Conservation (phyloP, 2,888 invertebrate species). For the Cerastis leucographa region DNA sequence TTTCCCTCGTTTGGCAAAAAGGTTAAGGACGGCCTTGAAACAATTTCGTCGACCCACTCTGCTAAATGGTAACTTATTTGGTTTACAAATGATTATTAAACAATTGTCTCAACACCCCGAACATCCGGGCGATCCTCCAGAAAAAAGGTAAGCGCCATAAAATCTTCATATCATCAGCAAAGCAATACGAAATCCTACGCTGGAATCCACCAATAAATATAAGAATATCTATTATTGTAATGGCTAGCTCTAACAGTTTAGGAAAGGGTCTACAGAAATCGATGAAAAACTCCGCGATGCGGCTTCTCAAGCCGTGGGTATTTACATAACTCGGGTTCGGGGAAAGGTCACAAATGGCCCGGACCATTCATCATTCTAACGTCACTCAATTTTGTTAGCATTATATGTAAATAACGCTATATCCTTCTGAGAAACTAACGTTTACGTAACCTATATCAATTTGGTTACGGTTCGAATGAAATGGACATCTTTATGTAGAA, state of each 20-base stretch:
- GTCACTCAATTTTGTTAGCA: slow-evolving; percentile 76
- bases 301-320: slow-evolving; percentile 62
- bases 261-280: slow-evolving; percentile 65
- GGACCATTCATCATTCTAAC: slow-evolving; percentile 75
- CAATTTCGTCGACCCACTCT: slow-evolving; percentile 37
- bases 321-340: slow-evolving; percentile 74
- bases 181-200: slow-evolving; percentile 37
- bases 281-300: slow-evolving; percentile 68
- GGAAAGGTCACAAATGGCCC: slow-evolving; percentile 73
- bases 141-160: slow-evolving; percentile 47
- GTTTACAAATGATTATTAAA: slow-evolving; percentile 52
- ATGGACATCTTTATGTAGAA: slow-evolving; percentile 65
- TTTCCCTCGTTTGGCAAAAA: slow-evolving; percentile 28
- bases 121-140: background rate
- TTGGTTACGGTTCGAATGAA: slow-evolving; percentile 65
- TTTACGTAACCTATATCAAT: slow-evolving; percentile 69
- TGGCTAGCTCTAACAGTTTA: slow-evolving; percentile 66
- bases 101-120: slow-evolving; percentile 32
- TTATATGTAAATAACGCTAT: slow-evolving; percentile 71
- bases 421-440: slow-evolving; percentile 63
- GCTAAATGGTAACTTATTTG: slow-evolving; percentile 48
- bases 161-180: slow-evolving; percentile 46
- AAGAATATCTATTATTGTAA: slow-evolving; percentile 62
- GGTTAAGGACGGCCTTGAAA: slow-evolving; percentile 30
- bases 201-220: slow-evolving; percentile 60